A percentile compares a stretch with the other conserved stretches of the same genome.
Conservation (phyloP, 2,888 invertebrate species). For the Ornithoptera priamus region DNA sequence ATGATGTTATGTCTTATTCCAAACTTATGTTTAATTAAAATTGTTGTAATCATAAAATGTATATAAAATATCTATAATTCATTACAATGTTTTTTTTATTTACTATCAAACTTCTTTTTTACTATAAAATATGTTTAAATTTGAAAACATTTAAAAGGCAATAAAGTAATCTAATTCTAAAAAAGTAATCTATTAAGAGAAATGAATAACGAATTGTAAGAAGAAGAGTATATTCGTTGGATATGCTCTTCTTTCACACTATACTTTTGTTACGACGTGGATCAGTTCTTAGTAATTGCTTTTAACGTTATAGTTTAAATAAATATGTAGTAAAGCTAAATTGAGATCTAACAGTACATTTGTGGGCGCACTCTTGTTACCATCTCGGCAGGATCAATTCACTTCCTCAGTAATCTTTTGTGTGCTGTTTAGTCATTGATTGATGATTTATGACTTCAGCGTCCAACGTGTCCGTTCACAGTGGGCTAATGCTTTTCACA, state of each 20-base stretch:
- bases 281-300: no score
- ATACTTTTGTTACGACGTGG: no score
- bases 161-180: no score
- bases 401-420: constrained; percentile 23
- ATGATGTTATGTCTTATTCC: no score
- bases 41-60: no score
- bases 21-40: background rate
- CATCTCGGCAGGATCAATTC: constrained; percentile 17
- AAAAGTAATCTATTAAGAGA: background rate
- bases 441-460: constrained; percentile 47
- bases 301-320: background rate
- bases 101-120: no score
- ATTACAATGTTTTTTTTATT: no score
- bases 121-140: no score
- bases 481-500: constrained; percentile 60
- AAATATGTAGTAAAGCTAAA: constrained; percentile 13
- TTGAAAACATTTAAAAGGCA: no score
- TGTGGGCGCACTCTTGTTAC: constrained; percentile 14
- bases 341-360: constrained; percentile 25
- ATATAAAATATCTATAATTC: no score
- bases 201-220: background rate
- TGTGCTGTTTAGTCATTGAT: constrained; percentile 35
- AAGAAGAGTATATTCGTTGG: background rate
- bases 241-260: no score
- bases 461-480: constrained; percentile 51